phyloP scores from a whole-genome alignment of 2,888 invertebrate genomes.

The Julus scandinavius region DNA sequence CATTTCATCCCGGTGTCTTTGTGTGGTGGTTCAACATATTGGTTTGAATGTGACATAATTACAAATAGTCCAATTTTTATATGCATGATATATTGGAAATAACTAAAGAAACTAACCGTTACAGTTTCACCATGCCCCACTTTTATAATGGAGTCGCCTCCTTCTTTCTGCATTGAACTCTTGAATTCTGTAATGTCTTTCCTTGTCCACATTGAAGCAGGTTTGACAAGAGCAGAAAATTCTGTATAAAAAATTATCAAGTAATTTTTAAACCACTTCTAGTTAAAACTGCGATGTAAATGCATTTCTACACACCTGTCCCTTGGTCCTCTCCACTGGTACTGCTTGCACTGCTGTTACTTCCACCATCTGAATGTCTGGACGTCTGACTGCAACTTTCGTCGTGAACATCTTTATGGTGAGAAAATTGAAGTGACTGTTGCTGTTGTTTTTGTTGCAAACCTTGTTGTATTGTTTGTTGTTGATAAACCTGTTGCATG shows the following conservation, averaged over 20 bases:
- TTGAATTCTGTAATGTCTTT: conserved; percentile 91
- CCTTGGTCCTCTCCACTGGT: conserved; percentile 62
- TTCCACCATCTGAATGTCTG: conserved; percentile 61
- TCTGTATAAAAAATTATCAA: conserved; percentile 45
- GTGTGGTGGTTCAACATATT: too few species aligned
- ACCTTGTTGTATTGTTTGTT: conserved; percentile 59
- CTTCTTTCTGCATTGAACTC: conserved; percentile 80
- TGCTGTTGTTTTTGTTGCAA: conserved; percentile 58
- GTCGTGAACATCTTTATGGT: conserved; percentile 47
- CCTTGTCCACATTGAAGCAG: conserved; percentile 96
- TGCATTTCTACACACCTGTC: conserved; percentile 52
- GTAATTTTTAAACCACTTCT: background rate
- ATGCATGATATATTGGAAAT: too few species aligned
- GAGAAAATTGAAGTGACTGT: conserved; percentile 62
- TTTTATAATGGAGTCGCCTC: conserved; percentile 88
- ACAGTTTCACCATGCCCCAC: conserved; percentile 97
- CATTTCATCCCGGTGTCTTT: too few species aligned
- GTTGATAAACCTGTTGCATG: conserved; percentile 89
- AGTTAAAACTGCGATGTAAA: background rate
- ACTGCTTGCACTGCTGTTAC: conserved; percentile 62
- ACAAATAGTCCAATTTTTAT: too few species aligned
- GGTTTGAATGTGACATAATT: too few species aligned
- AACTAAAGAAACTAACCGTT: conserved; percentile 73
- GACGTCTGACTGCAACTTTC: conserved; percentile 61
- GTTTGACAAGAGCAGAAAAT: conserved; percentile 63